Base-by-base conservation (phyloP, 1,140 invertebrate species). In the Batillaria attramentaria region DNA sequence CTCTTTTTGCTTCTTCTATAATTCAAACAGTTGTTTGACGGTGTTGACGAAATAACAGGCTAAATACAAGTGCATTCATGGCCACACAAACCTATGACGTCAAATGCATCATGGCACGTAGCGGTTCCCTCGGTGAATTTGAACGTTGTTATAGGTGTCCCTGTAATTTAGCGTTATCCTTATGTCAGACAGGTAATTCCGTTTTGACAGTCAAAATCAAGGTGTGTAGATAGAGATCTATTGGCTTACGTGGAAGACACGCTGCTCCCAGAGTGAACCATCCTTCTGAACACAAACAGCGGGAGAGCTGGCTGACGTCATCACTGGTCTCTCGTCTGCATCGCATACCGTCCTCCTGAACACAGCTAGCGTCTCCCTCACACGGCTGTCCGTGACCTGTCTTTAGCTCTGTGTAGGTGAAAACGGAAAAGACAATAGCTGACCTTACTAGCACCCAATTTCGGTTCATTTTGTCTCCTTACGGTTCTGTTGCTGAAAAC, bases 301-400 rank as follows among this genome's bases (percentile, higher is more conserved):
- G 68, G 16, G 68, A 33, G 42, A 46, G 41, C n/a, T 46, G 68
- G n/a, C 39, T 39, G 5, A 31, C 1, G n/a, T n/a, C n/a, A n/a
- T 39, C 41, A 46, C 41, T 70, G n/a, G 41, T 46, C n/a, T 70
- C 68, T 42, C 68, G n/a, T 46, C 68, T 46, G 68, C 68, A 70
- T 31, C 6, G 24, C 68, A 70, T 70, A 5, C 68, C 68, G n/a
- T 46, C 68, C 28, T 37, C 68, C 41, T 46, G 57, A 18, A 74
- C 68, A 70, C 68, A 70, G 68, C 68, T 70, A 28, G 68, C 24
- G 39, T 70, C 68, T 42, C 68, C 42, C 33, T 43, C 68, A 31
- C 68, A 70, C 3, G 68, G 68, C 68, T 70, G 68, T 10, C 68
- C 68, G 41, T 31, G 50, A 24, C 68, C 68, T 10, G 68, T 70